phyloP scores from a whole-genome alignment of 1,140 invertebrate genomes.

The Littorina saxatilis region DNA sequence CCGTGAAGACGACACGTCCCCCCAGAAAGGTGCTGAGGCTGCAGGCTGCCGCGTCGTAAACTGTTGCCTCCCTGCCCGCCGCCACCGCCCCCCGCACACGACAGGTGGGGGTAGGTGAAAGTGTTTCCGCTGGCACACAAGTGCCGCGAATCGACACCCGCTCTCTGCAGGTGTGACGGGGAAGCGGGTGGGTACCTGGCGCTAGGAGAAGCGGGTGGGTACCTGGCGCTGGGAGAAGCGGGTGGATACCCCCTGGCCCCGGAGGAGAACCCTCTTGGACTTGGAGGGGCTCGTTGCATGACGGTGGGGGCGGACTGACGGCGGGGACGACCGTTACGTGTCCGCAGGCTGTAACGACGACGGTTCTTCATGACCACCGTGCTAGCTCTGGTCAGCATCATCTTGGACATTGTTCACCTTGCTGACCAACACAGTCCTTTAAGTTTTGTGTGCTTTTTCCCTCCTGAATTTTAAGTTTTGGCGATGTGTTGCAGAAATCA shows the following conservation, averaged over 20 bases:
- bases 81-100: not conserved
- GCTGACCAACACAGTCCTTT: no score
- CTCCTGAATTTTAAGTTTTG: not conserved
- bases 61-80: not conserved
- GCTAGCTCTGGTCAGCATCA: conserved; percentile 45
- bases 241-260: no score
- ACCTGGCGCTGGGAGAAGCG: not conserved
- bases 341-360: conserved; percentile 39
- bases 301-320: conserved; percentile 47
- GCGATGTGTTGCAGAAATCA: not conserved
- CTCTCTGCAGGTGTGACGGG: not conserved
- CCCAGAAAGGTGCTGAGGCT: conserved; percentile 21
- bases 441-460: not conserved
- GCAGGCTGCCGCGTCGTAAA: conserved; percentile 25
- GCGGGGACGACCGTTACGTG: conserved; percentile 32
- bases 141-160: not conserved
- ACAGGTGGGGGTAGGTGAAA: conserved; percentile 28
- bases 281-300: conserved; percentile 25
- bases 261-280: not conserved
- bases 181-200: no score
- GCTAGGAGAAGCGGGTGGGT: not conserved
- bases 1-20: not conserved
- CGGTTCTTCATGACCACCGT: conserved; percentile 43
- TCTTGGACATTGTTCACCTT: conserved; percentile 46
- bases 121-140: not conserved